Evolutionary conservation across 2,888 invertebrate species (phyloP), one percentile per base, ranked within the genome.

Genomic region (Melanostoma mellinum): DNA sequence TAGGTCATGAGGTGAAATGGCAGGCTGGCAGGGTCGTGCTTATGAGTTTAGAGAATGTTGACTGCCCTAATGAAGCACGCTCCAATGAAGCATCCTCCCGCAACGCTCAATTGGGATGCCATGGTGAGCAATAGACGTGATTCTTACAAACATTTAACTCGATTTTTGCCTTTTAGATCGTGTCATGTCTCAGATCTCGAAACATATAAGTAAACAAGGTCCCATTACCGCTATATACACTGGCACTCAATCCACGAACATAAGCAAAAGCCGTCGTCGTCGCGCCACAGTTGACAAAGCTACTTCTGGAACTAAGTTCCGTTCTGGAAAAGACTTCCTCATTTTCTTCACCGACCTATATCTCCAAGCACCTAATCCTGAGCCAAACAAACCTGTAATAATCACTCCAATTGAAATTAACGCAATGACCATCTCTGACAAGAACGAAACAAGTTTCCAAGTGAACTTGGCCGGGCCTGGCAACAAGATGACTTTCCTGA

Each of bases 101-200:
- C 88, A 91, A 94, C 8, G 92, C 92, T 58, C 92, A 93, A 38
- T 76, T 90, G 68, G 87, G 85, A 75, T 68, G 63, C 4, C 95
- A 95, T 88, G 93, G 94, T 91, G 91, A 91, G 86, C 0, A 2
- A 36, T 38, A 9, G 8, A 6, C 8, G 30, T 46, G 9, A n/a
- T 4, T 55, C 48, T 6, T 9, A 3, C 4, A 9, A 3, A 42
- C 42, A 30, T 36, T 50, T 0, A 2, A 8, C 36, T 48, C 3
- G 4, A 44, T 10, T 4, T 9, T 48, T n/a, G 53, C 67, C 35
- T 40, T 90, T 68, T 84, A 92, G 92, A 92, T 89, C 85, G 88
- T 3, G 92, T 93, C 86, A 94, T 95, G 89, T 89, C 92, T 50
- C 91, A 93, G 3, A 91, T 93, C 86, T 92, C 92, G 86, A 89